Evolutionary conservation across 2,797 vertebrate genomes (phyloP).

Genomic region (Calcarius lapponicus): DNA sequence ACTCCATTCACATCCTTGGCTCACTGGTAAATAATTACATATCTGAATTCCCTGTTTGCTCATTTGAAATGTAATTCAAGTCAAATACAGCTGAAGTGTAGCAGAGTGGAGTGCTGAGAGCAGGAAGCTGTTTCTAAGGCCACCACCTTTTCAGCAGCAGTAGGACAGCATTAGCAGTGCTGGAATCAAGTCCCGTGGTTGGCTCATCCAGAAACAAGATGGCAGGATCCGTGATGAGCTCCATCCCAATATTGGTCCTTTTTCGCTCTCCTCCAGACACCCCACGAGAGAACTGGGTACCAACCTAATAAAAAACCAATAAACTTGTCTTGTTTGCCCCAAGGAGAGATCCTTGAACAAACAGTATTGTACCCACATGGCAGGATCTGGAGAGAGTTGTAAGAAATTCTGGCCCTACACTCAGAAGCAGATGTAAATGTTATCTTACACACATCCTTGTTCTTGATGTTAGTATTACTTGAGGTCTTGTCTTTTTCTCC

Average conservation of each 20-base stretch:
- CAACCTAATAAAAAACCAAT: constrained; percentile 79
- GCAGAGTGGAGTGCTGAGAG: neutral
- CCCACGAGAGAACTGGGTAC: constrained; percentile 87
- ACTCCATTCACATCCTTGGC: neutral
- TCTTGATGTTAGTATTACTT: neutral
- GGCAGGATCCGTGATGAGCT: constrained; percentile 90
- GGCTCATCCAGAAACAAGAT: constrained; percentile 96
- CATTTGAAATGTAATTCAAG: neutral
- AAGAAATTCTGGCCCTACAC: neutral
- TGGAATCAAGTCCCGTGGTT: constrained; percentile 92
- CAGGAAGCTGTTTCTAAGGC: neutral
- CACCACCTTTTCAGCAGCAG: constrained; percentile 88
- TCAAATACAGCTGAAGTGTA: neutral
- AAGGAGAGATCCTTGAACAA: neutral
- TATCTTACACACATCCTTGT: neutral
- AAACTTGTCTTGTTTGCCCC: neutral
- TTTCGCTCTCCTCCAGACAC: constrained; percentile 95
- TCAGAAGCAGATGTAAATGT: neutral
- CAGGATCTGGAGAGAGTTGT: neutral
- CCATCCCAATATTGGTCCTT: constrained; percentile 95
- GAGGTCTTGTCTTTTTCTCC: neutral
- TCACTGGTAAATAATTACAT: neutral
- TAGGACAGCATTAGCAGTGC: constrained; percentile 92
- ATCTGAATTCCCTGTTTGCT: neutral
- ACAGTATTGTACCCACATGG: neutral